Base-by-base conservation (phyloP, 2,113 vertebrate genomes). In the Paratilapia polleni region DNA sequence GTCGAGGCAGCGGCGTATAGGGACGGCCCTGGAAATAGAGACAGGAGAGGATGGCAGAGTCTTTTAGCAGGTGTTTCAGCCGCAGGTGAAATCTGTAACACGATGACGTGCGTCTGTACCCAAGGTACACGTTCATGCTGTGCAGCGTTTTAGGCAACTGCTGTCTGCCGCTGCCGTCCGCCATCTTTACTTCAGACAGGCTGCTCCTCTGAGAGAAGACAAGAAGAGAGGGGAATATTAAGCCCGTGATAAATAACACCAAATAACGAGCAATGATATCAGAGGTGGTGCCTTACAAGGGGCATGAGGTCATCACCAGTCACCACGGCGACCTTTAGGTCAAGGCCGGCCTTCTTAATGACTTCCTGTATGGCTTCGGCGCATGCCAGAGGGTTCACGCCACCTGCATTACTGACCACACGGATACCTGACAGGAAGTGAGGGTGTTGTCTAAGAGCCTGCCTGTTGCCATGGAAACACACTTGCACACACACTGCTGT, bases 61-160 rank as follows among this genome's bases (percentile, higher is more conserved):
- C 8, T 31, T 31, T 63, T 8, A 64, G 5, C 58, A n/a, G 31
- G 26, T 6, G 52, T 41, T 36, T 81, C 20, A 4, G 10, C 49
- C 6, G 6, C 20, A 41, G 68, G 2, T 3, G 26, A 54, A 73
- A 73, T 31, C 64, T 70, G 24, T 34, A 49, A 73, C 66, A 73
- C 0, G 17, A 73, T 52, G 66, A 10, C 28, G 26, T 5, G 43
- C 10, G 20, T 24, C 8, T 82, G 87, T 91, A 98, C 97, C 97
- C 97, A 49, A 98, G 93, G 84, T 98, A 97, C 0, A 92, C 96
- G 26, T 97, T 98, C 95, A 98, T 97, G 47, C 97, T 98, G 83
- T 97, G 95, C 64, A 98, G 80, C 0, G 56, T 94, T 68, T 94
- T 94, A 26, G 97, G 97, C 81, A 98, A 94, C n/a, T 62, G 86